A percentile compares a stretch with the other conserved stretches of the same genome.
phyloP scores from a whole-genome alignment of 2,113 vertebrate genomes.

The Eulemur macaco region DNA sequence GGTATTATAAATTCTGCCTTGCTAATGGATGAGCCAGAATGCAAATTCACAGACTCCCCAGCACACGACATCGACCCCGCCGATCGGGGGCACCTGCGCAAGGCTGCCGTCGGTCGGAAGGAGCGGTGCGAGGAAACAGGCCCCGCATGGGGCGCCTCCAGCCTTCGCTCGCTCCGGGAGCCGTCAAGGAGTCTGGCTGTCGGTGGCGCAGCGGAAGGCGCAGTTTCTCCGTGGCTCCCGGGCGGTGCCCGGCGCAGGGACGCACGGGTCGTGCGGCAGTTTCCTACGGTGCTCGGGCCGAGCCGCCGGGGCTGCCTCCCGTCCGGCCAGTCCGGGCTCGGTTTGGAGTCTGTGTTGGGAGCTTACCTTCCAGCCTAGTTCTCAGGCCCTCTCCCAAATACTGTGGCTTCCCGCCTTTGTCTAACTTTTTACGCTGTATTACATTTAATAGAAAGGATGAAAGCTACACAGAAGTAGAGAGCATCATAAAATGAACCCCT shows the following conservation, averaged over 20 bases:
- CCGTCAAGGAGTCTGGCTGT: background rate
- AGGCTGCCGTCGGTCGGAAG: background rate
- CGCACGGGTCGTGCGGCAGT: no score
- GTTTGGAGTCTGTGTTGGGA: background rate
- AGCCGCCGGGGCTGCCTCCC: background rate
- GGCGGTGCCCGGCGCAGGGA: no score
- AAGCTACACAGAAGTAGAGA: background rate
- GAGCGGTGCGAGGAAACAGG: background rate
- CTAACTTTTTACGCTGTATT: background rate
- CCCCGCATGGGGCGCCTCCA: background rate
- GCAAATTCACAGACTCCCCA: background rate
- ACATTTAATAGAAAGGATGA: background rate
- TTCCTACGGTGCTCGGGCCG: background rate
- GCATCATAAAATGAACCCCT: background rate
- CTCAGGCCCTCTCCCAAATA: background rate
- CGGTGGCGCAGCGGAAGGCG: background rate
- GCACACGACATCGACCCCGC: background rate
- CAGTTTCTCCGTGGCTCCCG: background rate
- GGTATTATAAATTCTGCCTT: background rate
- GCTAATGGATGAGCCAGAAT: background rate
- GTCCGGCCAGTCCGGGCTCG: rapidly evolving
- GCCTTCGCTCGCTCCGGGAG: background rate
- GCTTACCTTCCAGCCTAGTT: background rate
- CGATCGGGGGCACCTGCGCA: background rate
- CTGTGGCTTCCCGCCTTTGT: background rate